phyloP scores from a whole-genome alignment of 2,113 vertebrate genomes.

The Coturnix japonica region DNA sequence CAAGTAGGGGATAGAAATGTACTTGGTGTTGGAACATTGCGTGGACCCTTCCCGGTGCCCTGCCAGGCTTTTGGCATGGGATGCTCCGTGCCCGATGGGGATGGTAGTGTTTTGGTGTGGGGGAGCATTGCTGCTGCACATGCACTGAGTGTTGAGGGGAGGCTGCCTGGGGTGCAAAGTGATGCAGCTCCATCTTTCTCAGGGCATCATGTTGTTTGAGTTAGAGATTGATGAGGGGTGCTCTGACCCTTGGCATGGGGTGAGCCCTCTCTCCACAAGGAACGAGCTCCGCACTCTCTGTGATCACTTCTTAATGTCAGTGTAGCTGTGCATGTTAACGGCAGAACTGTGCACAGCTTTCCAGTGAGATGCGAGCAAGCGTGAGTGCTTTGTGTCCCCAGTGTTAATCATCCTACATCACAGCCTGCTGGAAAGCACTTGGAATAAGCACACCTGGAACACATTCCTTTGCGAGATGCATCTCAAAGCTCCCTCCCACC shows the following conservation, averaged over 20 bases:
- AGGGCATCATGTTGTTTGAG: accelerated
- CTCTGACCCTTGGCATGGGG: not conserved
- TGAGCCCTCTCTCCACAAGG: not conserved
- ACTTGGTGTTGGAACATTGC: not conserved
- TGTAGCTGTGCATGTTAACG: accelerated
- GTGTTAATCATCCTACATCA: not conserved
- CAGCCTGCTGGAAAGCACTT: not conserved
- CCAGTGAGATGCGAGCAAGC: not conserved
- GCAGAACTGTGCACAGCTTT: not conserved
- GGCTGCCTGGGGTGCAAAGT: not conserved
- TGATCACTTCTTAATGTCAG: not conserved
- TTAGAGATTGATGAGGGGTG: not conserved
- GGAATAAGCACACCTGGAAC: not conserved
- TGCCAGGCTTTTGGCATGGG: conserved; percentile 8
- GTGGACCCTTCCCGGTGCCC: not conserved
- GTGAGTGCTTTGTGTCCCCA: not conserved
- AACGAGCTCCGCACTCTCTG: accelerated
- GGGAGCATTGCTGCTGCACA: conserved; percentile 1
- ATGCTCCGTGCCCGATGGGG: not conserved
- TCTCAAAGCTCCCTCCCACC: not conserved
- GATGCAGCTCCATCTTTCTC: not conserved
- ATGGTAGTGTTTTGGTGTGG: not conserved
- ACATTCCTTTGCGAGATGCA: not conserved
- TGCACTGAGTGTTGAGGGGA: not conserved
- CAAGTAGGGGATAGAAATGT: not conserved